Base-by-base conservation (phyloP, 2,888 invertebrate species). In the Drosophila ezoana region DNA sequence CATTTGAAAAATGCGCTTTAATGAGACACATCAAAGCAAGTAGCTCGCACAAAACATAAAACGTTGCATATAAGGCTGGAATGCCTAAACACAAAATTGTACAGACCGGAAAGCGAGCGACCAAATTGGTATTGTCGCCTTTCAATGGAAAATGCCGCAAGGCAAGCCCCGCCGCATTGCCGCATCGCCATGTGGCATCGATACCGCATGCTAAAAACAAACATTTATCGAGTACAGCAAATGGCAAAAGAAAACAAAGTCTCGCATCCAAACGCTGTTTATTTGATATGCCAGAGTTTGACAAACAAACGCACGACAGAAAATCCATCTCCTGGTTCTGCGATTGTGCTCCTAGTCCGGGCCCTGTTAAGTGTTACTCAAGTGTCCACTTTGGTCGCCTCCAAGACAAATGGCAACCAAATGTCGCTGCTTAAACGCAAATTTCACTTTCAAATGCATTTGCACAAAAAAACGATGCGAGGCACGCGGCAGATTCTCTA, bases 31-130 rank as follows among this genome's bases (percentile, higher is more conserved):
- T 56, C 67, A 78, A 67, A 66, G 72, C 65, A 51, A 45, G 40
- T 43, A 23, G 53, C 48, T 35, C 32, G 51, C 28, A 41, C 37
- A 16, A 56, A 54, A 43, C 48, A 53, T 35, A 41, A 47, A 20
- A 47, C 16, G 40, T n/a, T 16, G 41, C 79, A 76, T 65, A 79
- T 62, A 76, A 60, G 76, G 79, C 76, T 61, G 51, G 28, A 69
- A 51, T 52, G 54, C 41, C 38, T 4, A 63, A 37, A 63, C 16
- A 43, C 57, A 37, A 61, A 80, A 59, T 60, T 48, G 80, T 49
- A 33, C 28, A 66, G 87, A 69, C 89, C 87, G 82, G 82, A 83
- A 88, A 87, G 67, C 71, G 38, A 48, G 45, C 69, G 54, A 76
- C 89, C 76, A 86, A 83, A 86, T 74, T 83, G 81, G 74, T 70